phyloP scores from a whole-genome alignment of 2,888 invertebrate species.

The Phorcus lineatus region DNA sequence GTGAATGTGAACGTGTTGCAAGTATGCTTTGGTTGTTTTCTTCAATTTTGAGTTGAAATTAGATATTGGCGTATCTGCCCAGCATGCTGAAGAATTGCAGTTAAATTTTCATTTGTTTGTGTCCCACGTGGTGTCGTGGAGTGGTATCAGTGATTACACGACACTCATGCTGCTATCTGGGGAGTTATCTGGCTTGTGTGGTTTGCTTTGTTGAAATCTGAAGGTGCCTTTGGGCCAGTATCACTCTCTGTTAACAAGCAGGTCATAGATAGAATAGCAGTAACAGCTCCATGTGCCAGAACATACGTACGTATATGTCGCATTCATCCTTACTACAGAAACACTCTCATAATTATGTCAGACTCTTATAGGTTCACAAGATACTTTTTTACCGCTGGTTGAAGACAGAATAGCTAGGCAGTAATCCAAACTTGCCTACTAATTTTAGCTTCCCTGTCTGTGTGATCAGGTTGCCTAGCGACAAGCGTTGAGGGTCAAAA shows the following conservation, averaged over 20 bases:
- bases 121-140: not conserved
- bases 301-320: too few relatives aligned
- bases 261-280: not conserved
- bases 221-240: not conserved
- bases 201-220: not conserved
- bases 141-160: not conserved
- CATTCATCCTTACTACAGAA: too few relatives aligned
- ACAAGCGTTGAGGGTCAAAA: constrained; percentile 16
- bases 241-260: not conserved
- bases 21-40: too few relatives aligned
- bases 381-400: not conserved
- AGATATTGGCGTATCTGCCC: too few relatives aligned
- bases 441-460: constrained; percentile 22
- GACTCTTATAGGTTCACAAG: too few relatives aligned
- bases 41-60: too few relatives aligned
- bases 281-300: not conserved
- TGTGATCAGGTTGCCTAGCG: constrained; percentile 24
- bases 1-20: too few relatives aligned
- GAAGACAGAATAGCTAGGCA: not conserved
- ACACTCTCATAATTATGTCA: too few relatives aligned
- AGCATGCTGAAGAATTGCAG: too few relatives aligned
- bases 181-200: not conserved
- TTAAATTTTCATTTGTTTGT: too few relatives aligned
- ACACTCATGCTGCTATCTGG: not conserved
- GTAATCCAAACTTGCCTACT: constrained; percentile 3